Evolutionary conservation across 2,888 invertebrate species (phyloP), one percentile per base, ranked within the genome.

Genomic region (Limnephilus auricula): DNA sequence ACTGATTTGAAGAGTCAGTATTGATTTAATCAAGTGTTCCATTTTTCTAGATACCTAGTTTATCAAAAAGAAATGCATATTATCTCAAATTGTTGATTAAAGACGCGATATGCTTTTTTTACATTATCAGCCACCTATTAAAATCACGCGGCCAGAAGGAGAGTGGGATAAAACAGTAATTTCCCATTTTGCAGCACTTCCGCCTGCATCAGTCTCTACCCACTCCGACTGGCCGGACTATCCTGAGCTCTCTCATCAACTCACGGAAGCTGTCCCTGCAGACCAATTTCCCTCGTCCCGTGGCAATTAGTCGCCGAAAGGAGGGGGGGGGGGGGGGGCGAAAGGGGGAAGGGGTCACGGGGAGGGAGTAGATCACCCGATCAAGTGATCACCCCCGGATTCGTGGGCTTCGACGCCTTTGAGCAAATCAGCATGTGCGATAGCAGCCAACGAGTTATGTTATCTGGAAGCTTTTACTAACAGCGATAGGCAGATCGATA

Each of bases 281-380:
- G 93, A 92, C 93, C 92, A 93, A 93, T 93, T 93, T 93, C 93
- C 93, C 93, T 92, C 90, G 92, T 89, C 91, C 91, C 91, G 88
- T 90, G 91, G 93, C 91, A 92, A 93, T 93, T 93, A 93, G 93
- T 92, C 89, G 85, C 34, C 90, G 92, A 91, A 86, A 90, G 82
- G 25, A 30, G 91, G 85, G 45, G 89, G 82, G 79, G 79, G 13
- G 12, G n/a, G 79, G 2, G 5, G 25, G 12, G 10, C 1, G 9
- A n/a, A 13, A n/a, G 80, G n/a, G n/a, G n/a, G n/a, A n/a, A n/a
- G 79, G 79, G 30, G 37, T 10, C 10, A 65, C 4, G 18, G 25
- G 65, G 65, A 9, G n/a, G 65, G 25, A 25, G 65, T 65, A 65
- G 65, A 65, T 65, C 65, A 65, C 25, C 65, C 65, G 65, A 65